phyloP scores from a whole-genome alignment of 2,797 vertebrate species.

The Phataginus tricuspis region DNA sequence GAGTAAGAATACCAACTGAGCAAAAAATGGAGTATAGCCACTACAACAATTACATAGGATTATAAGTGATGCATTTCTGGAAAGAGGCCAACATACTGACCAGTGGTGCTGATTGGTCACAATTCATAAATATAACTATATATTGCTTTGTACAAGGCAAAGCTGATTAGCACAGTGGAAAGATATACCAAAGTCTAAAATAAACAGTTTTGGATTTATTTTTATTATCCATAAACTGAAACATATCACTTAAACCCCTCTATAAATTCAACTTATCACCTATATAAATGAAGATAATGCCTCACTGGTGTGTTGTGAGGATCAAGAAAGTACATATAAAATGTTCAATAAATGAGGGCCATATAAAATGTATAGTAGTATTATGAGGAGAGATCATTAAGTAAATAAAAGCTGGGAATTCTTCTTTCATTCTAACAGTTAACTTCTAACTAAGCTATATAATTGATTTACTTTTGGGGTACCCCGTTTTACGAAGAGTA shows the following conservation, averaged over 20 bases:
- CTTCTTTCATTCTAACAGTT: conserved; percentile 22
- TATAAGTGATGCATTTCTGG: neutral
- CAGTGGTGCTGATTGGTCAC: neutral
- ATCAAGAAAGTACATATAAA: neutral
- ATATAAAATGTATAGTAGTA: neutral
- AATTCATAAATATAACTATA: neutral
- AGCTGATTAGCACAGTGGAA: neutral
- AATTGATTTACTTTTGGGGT: neutral
- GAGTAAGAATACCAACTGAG: conserved; percentile 27
- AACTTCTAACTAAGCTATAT: neutral
- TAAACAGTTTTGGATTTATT: neutral
- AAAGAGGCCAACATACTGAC: neutral
- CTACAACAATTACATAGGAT: neutral
- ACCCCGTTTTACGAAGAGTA: neutral
- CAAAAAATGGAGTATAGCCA: neutral
- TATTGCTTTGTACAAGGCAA: conserved; percentile 11
- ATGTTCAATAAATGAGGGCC: neutral
- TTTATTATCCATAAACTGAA: neutral
- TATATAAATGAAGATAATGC: neutral
- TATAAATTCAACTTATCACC: neutral
- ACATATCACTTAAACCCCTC: neutral
- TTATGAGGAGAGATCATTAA: neutral
- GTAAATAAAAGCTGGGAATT: neutral
- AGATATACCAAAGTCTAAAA: neutral
- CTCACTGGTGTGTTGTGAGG: neutral